These are phyloP conservation scores for Berghia stephanieae DNA, from an alignment of 1,140 invertebrate genomes.

Conservation along the genomic window DNA sequence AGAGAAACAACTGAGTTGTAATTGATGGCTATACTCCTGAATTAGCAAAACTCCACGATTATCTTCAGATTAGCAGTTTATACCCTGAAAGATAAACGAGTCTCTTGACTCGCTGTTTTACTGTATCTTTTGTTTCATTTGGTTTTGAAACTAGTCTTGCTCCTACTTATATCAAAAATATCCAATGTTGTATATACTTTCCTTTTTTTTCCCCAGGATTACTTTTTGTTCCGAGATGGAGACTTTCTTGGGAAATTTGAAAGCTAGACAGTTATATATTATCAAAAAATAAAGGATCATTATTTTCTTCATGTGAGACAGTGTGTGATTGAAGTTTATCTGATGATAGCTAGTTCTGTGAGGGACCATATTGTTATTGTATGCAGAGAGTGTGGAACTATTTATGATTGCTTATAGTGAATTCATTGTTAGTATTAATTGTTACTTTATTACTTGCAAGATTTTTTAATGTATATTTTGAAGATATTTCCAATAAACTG, in stretches of 20 bases:
- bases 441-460: not conserved
- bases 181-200: slow-evolving; percentile 26
- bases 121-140: not conserved
- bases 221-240: slow-evolving; percentile 92
- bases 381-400: not conserved
- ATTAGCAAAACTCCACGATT: not conserved
- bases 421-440: not conserved
- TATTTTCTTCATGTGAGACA: not conserved
- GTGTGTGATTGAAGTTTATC: not conserved
- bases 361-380: not conserved
- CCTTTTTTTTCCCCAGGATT: slow-evolving; percentile 75
- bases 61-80: not conserved
- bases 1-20: no score
- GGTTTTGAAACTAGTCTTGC: not conserved
- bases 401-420: not conserved
- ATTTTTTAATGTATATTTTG: not conserved
- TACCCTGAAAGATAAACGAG: not conserved
- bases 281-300: not conserved
- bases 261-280: no score
- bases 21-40: no score
- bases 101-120: not conserved
- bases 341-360: not conserved
- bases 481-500: no score
- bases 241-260: slow-evolving; percentile 92
- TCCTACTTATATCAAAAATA: not conserved